phyloP scores from a whole-genome alignment of 2,113 vertebrate genomes.

The Rattus rattus region DNA sequence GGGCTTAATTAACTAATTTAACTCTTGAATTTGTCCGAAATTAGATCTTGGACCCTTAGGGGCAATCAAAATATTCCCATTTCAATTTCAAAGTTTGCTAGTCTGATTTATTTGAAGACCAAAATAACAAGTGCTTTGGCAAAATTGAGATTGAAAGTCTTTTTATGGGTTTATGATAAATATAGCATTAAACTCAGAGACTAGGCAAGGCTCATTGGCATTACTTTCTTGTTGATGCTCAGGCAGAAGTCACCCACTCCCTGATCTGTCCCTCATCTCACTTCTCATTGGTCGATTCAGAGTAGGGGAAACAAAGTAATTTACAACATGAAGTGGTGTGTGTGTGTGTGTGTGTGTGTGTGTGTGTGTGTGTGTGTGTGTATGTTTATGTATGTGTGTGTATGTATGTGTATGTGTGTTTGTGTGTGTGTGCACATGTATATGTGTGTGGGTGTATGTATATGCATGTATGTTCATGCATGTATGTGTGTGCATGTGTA shows the following conservation, averaged over 20 bases:
- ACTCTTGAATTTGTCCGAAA: slow-evolving; percentile 35
- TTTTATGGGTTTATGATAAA: slow-evolving; percentile 35
- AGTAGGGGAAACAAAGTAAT: neutral
- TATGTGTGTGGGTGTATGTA: too few species aligned
- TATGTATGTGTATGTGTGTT: rapidly evolving
- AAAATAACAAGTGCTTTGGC: slow-evolving; percentile 38
- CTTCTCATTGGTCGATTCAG: neutral
- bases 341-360: too few species aligned
- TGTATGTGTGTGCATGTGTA: too few species aligned
- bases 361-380: too few species aligned
- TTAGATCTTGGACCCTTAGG: neutral
- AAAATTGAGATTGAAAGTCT: neutral
- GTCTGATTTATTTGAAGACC: neutral
- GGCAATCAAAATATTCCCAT: neutral
- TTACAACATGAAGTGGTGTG: neutral
- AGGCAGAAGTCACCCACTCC: neutral
- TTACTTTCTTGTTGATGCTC: neutral
- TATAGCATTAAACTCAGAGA: neutral
- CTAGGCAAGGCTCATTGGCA: neutral
- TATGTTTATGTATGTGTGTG: too few species aligned
- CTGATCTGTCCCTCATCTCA: neutral
- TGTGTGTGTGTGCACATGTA: too few species aligned
- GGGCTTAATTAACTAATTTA: slow-evolving; percentile 45
- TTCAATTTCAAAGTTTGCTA: slow-evolving; percentile 37
- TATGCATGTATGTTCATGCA: too few species aligned